These are phyloP conservation scores for Uloborus plumipes DNA, from an alignment of 2,888 invertebrate genomes.

Conservation along the genomic window DNA sequence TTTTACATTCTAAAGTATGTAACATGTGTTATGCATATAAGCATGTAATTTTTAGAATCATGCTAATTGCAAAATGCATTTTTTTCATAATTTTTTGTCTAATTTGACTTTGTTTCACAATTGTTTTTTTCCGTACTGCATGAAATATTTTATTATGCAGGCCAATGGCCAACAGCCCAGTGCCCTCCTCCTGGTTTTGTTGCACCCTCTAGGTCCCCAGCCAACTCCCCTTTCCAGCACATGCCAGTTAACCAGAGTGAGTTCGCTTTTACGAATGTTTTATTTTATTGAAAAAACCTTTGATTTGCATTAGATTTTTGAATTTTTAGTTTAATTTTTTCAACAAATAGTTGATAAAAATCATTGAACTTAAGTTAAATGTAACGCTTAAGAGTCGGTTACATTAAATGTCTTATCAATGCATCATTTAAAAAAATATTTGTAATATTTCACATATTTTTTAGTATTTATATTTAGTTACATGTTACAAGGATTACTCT, in stretches of 20 bases:
- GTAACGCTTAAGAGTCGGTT: too few relatives aligned
- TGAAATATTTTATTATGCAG: slow-evolving; percentile 56
- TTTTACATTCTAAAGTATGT: too few relatives aligned
- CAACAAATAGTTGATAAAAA: background rate
- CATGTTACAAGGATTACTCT: too few relatives aligned
- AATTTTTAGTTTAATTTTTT: background rate
- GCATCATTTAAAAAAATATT: too few relatives aligned
- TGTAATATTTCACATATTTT: too few relatives aligned
- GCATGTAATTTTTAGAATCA: background rate
- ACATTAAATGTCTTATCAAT: too few relatives aligned
- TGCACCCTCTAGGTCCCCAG: slow-evolving; percentile 63
- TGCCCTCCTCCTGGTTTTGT: slow-evolving; percentile 64
- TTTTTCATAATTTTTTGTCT: too few relatives aligned
- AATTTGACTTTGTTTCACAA: too few relatives aligned
- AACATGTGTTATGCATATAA: slow-evolving; percentile 7
- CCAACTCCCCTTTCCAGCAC: slow-evolving; percentile 63
- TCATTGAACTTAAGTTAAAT: too few relatives aligned
- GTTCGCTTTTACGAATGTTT: slow-evolving; percentile 29
- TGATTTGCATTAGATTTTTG: background rate
- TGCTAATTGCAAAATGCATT: slow-evolving; percentile 1
- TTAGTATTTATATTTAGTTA: too few relatives aligned
- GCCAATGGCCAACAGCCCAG: slow-evolving; percentile 62
- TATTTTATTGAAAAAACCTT: background rate
- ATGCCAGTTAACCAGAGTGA: slow-evolving; percentile 64
- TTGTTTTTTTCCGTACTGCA: too few relatives aligned